These are phyloP conservation scores for Synergus laeviventris DNA, from an alignment of 2,888 invertebrate species.

Conservation along the genomic window DNA sequence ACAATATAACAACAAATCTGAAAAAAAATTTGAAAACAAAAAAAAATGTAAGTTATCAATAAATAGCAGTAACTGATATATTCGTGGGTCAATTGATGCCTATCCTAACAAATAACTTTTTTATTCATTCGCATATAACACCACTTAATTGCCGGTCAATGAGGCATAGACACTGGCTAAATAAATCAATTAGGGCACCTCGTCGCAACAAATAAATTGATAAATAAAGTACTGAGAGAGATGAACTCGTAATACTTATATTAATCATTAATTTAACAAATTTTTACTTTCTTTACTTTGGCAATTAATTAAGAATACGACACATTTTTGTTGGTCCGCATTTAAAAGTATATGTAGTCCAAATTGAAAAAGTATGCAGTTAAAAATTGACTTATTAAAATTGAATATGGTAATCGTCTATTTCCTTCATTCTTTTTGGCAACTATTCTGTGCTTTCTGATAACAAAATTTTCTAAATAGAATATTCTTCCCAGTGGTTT, in stretches of 20 bases:
- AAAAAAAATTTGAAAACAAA: background rate
- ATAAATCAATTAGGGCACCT: background rate
- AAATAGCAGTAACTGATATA: background rate
- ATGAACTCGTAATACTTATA: background rate
- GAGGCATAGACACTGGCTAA: background rate
- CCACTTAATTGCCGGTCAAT: background rate
- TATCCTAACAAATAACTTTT: background rate
- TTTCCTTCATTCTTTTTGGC: background rate
- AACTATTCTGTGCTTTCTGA: background rate
- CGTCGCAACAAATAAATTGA: background rate
- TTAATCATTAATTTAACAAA: too few relatives aligned
- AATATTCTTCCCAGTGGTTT: background rate
- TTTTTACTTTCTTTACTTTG: too few relatives aligned
- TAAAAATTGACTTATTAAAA: background rate
- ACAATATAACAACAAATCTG: background rate
- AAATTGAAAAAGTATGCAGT: too few relatives aligned
- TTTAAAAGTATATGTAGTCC: too few relatives aligned
- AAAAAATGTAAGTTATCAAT: background rate
- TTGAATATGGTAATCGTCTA: background rate
- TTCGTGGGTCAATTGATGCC: background rate
- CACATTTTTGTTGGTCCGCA: too few relatives aligned
- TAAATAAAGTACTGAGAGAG: too few relatives aligned
- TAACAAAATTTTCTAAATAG: background rate
- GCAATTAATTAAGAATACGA: too few relatives aligned
- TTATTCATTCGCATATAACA: background rate